Evolutionary conservation across 2,888 invertebrate genomes (phyloP).

Genomic region (Dione vanillae): DNA sequence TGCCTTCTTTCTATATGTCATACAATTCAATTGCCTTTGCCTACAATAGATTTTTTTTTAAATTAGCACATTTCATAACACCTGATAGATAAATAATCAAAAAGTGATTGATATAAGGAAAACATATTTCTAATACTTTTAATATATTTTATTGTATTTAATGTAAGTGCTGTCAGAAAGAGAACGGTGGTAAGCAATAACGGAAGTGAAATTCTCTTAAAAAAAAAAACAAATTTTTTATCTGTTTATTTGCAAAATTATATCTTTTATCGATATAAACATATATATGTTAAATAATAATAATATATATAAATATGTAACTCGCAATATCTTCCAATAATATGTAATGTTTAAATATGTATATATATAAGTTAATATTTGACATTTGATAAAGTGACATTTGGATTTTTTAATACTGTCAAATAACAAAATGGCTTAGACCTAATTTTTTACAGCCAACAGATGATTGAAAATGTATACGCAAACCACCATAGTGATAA

Average conservation of each 20-base stretch:
- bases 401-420: neutral
- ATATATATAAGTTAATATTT: no score
- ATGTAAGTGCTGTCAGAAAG: neutral
- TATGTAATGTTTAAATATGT: no score
- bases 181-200: slow-evolving; percentile 15
- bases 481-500: slow-evolving; percentile 32
- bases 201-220: neutral
- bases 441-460: slow-evolving; percentile 3
- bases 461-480: slow-evolving; percentile 11
- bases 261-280: no score
- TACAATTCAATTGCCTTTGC: no score
- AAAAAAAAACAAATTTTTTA: neutral
- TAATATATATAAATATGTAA: no score
- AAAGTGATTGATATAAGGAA: slow-evolving; percentile 24
- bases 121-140: neutral
- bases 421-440: neutral
- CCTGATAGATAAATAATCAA: slow-evolving; percentile 11
- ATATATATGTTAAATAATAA: no score
- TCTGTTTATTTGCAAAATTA: neutral
- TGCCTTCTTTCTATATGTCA: no score
- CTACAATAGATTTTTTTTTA: no score
- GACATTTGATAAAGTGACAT: neutral
- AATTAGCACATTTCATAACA: neutral
- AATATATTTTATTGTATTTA: slow-evolving; percentile 10
- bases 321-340: neutral